Base-by-base conservation (phyloP, 2,113 vertebrate genomes). In the Myiopsitta monachus region DNA sequence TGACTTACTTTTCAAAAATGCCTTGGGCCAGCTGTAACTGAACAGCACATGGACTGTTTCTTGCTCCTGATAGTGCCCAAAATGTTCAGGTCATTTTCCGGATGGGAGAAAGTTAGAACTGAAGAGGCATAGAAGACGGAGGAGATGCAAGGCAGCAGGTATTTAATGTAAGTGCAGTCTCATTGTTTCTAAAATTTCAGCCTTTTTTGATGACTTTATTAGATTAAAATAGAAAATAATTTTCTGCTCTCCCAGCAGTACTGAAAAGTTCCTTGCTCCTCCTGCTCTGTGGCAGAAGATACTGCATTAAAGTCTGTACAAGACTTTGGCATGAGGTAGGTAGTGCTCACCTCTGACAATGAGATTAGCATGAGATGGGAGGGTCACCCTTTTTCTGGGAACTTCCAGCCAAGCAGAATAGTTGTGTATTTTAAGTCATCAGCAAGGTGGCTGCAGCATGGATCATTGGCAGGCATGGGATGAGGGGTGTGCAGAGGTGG, bases 381-480 rank as follows among this genome's bases (percentile, higher is more conserved):
- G 10, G n/a, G 27, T 61, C 10, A 23, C 8, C 3, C 3, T 66
- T 81, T 66, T 31, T 19, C 36, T 78, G 55, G 8, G 23, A 63
- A 39, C 30, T 81, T 38, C 62, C 51, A 43, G 15, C 5, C 68
- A 67, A 62, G 55, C 1, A 10, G 31, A 62, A 18, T 30, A 49
- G 17, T 31, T 33, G 14, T 7, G 5, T 79, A 7, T 44, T 76
- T 54, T 18, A 67, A 11, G 51, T 74, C 5, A 47, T 8, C 63
- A 19, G 23, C 46, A 54, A 77, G 24, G 7, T 6, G 10, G 15
- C 14, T 75, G 23, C n/a, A 59, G 3, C 0, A 1, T 21, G 31
- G 31, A 52, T 11, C 36, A 55, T 41, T 49, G 18, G 4, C 30
- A 15, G 10, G 33, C 31, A n/a, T 4, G 8, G 61, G 44, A 36